Evolutionary conservation across 1,140 invertebrate species (phyloP).

Genomic region (Penaeus indicus): DNA sequence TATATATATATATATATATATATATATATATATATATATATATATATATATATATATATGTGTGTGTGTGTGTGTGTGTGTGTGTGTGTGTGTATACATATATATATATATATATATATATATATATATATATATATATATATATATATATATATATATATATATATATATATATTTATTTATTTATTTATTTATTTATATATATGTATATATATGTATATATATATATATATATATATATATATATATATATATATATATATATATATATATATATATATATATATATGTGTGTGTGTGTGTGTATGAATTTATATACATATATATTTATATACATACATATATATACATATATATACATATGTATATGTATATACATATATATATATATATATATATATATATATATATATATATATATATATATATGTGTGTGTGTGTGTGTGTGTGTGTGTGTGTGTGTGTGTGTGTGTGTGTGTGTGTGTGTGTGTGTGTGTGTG

Average conservation of each 20-base stretch:
- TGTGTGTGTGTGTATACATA: background rate
- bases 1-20: background rate
- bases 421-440: no score
- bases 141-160: background rate
- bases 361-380: background rate
- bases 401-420: no score
- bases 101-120: conserved; percentile 8
- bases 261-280: no score
- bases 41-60: background rate
- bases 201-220: background rate
- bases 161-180: background rate
- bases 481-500: no score
- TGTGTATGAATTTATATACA: no score
- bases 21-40: background rate
- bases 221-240: conserved; percentile 7
- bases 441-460: no score
- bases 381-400: background rate
- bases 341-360: background rate
- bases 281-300: background rate
- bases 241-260: background rate
- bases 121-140: background rate
- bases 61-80: background rate
- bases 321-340: no score
- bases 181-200: background rate
- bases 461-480: no score